phyloP scores from a whole-genome alignment of 2,888 invertebrate genomes.

The Drosophila nr. fundita region DNA sequence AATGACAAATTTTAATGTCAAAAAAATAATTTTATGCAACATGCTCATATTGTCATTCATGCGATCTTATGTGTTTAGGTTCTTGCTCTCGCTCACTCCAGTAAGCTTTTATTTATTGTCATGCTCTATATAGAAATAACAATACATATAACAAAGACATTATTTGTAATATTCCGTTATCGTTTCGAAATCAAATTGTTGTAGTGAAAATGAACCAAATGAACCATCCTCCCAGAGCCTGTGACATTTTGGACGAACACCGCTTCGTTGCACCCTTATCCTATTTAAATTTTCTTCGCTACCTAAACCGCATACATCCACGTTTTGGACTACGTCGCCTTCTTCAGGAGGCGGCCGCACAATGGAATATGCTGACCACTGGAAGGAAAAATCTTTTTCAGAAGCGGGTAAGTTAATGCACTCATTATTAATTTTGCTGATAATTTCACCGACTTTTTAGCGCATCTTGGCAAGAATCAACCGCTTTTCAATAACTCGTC shows the following conservation, averaged over 20 bases:
- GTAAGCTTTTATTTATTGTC: slow-evolving; percentile 1
- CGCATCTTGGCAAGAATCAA: not conserved
- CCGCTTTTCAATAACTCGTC: not conserved
- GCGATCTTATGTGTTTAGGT: slow-evolving; percentile 1
- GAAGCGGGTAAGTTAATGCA: not conserved
- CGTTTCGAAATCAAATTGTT: not conserved
- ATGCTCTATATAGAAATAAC: not conserved
- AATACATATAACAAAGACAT: not conserved
- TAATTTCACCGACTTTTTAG: not conserved
- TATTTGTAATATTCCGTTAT: not conserved
- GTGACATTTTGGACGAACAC: not conserved
- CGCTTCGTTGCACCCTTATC: not conserved
- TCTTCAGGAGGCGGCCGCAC: not conserved
- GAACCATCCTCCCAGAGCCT: not conserved
- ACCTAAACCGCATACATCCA: not conserved
- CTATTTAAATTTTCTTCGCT: not conserved
- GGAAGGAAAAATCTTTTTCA: not conserved
- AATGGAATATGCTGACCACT: not conserved
- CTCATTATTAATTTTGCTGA: not conserved
- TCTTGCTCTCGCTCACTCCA: not conserved
- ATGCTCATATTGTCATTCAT: slow-evolving; percentile 13
- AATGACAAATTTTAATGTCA: not conserved
- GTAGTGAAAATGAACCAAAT: not conserved
- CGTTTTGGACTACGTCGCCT: not conserved
- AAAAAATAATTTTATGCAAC: slow-evolving; percentile 11